Base-by-base conservation (phyloP, 2,888 invertebrate species). In the Pseudoips prasinana region DNA sequence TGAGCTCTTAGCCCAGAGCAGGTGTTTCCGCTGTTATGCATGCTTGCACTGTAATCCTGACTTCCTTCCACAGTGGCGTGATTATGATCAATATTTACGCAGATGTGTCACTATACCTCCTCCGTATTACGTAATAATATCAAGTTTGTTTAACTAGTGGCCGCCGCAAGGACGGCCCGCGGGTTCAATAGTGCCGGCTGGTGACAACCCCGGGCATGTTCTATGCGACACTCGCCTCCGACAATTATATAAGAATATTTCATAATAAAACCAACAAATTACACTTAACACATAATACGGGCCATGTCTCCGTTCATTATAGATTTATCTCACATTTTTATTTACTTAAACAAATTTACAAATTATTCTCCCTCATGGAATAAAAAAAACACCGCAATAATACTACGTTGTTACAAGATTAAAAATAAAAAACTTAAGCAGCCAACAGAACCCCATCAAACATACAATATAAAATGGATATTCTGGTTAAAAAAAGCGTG, bases 21-120 rank as follows among this genome's bases (percentile, higher is more conserved):
- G 76, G 73, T 75, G 75, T 35, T 48, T 45, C 38, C 36, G 56
- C 52, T 29, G 49, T 46, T 35, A 51, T 69, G 73, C 75, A 69
- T 54, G 71, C 69, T 50, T 64, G 71, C 65, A 73, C 64, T 62
- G 52, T 64, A 63, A 60, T 58, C 65, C 52, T 59, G 49, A 63
- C 63, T 68, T 68, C 68, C 66, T 67, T 46, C 62, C 58, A 64
- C 55, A 61, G 73, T 79, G 79, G 76, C 72, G 75, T 77, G 77
- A 77, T 77, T 73, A 69, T 73, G 69, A 72, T 77, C 80, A 83
- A 85, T 85, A 85, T 87, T 87, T 83, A 80, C 78, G 66, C 78
- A 80, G 75, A 80, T 82, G 76, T 76, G 66, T 70, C 74, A 75
- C 61, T 65, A 59, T 47, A 62, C 53, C 59, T n/a, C 14, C 14